These are phyloP conservation scores for Orchesellides sinensis DNA, from an alignment of 2,888 invertebrate genomes.

Conservation along the genomic window DNA sequence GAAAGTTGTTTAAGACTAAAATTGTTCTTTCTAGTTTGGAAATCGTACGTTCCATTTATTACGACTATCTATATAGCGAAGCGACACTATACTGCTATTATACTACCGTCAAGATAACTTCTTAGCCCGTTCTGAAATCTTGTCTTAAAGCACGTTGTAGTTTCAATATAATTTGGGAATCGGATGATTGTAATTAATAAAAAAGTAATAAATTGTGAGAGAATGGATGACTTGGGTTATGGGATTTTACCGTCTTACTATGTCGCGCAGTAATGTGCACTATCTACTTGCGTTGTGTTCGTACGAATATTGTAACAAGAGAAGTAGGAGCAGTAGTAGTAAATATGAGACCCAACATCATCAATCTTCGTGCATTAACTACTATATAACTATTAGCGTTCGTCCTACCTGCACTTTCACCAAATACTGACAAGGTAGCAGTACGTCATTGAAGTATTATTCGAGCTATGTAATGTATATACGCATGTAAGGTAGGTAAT, in stretches of 20 bases:
- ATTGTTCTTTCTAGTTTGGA: too few relatives aligned
- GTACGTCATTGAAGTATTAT: slow-evolving; percentile 52
- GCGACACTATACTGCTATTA: background rate
- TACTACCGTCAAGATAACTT: background rate
- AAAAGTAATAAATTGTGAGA: slow-evolving; percentile 6
- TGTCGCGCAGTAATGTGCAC: background rate
- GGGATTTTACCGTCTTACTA: background rate
- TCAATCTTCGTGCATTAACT: slow-evolving; percentile 34
- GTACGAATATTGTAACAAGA: background rate
- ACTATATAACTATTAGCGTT: slow-evolving; percentile 8
- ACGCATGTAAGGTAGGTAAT: background rate
- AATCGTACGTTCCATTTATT: background rate
- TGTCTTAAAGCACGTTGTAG: slow-evolving; percentile 56
- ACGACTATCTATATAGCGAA: background rate
- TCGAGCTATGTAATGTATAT: slow-evolving; percentile 13
- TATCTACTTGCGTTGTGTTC: background rate
- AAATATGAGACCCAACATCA: slow-evolving; percentile 48
- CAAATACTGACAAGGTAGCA: slow-evolving; percentile 67
- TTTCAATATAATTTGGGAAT: slow-evolving; percentile 50
- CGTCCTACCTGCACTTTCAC: slow-evolving; percentile 43
- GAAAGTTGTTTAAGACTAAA: background rate
- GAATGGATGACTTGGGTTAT: background rate
- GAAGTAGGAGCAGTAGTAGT: background rate
- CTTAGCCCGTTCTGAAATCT: background rate
- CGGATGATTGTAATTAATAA: slow-evolving; percentile 45